phyloP scores from a whole-genome alignment of 2,888 invertebrate genomes.

The Meghimatium bilineatum region DNA sequence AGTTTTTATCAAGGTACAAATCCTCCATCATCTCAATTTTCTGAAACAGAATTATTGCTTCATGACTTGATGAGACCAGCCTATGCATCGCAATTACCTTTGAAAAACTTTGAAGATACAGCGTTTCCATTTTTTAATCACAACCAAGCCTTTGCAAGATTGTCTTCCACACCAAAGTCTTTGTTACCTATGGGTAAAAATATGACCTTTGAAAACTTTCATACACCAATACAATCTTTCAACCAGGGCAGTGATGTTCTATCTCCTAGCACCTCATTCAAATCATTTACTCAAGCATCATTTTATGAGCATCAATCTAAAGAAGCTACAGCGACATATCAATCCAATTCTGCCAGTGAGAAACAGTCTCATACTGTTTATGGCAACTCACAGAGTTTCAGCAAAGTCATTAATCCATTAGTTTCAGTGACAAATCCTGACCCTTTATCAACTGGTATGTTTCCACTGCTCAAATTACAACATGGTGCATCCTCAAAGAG shows the following conservation, averaged over 20 bases:
- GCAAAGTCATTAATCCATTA: constrained; percentile 1
- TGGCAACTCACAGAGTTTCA: constrained; percentile 32
- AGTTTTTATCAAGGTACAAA: neutral
- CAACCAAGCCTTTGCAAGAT: constrained; percentile 47
- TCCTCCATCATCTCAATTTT: neutral
- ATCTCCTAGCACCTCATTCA: constrained; percentile 22
- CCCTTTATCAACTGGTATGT: neutral
- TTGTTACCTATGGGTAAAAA: constrained; percentile 17
- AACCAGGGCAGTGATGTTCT: neutral
- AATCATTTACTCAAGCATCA: constrained; percentile 35
- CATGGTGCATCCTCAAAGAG: constrained; percentile 2
- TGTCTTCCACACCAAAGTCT: constrained; percentile 32
- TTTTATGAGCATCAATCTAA: constrained; percentile 35
- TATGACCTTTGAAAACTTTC: constrained; percentile 25
- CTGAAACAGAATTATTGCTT: constrained; percentile 9
- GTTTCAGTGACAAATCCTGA: neutral
- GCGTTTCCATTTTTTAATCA: constrained; percentile 45
- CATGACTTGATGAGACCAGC: constrained; percentile 23
- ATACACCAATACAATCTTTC: constrained; percentile 22
- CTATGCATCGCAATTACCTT: constrained; percentile 3
- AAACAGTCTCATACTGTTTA: constrained; percentile 29
- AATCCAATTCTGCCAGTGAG: constrained; percentile 12
- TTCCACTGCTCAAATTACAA: constrained; percentile 23
- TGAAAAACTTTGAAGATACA: constrained; percentile 41
- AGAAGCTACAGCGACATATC: constrained; percentile 35